phyloP scores from a whole-genome alignment of 2,888 invertebrate genomes.

The Morinoia aosen region DNA sequence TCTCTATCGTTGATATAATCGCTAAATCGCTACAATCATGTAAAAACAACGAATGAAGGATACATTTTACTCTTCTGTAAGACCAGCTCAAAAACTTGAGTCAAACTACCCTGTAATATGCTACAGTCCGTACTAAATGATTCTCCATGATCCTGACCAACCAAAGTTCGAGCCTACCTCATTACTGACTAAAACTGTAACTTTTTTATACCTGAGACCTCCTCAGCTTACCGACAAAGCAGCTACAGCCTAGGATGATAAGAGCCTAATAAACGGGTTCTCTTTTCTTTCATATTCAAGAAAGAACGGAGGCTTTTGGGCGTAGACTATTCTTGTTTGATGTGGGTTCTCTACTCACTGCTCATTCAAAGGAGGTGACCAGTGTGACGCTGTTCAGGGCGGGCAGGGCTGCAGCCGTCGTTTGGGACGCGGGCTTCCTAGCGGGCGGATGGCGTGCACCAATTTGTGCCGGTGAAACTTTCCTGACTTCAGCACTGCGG shows the following conservation, averaged over 20 bases:
- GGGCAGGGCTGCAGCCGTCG: background rate
- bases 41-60: background rate
- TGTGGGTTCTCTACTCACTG: background rate
- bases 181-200: background rate
- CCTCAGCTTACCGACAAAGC: background rate
- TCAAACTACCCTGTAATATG: background rate
- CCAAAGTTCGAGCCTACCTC: background rate
- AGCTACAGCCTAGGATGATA: background rate
- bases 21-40: background rate
- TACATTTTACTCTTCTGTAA: background rate
- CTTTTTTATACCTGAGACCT: background rate
- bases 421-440: background rate
- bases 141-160: background rate
- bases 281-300: conserved; percentile 12
- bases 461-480: background rate
- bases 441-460: background rate
- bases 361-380: conserved; percentile 1
- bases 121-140: background rate
- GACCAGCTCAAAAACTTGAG: background rate
- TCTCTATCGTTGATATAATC: background rate
- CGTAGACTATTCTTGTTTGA: background rate
- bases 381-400: background rate
- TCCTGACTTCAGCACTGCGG: background rate
- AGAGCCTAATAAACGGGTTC: background rate
- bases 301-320: background rate